Evolutionary conservation across 2,797 vertebrate genomes (phyloP), one percentile per base, ranked within the genome.

Genomic region (Sebastes iracundus): DNA sequence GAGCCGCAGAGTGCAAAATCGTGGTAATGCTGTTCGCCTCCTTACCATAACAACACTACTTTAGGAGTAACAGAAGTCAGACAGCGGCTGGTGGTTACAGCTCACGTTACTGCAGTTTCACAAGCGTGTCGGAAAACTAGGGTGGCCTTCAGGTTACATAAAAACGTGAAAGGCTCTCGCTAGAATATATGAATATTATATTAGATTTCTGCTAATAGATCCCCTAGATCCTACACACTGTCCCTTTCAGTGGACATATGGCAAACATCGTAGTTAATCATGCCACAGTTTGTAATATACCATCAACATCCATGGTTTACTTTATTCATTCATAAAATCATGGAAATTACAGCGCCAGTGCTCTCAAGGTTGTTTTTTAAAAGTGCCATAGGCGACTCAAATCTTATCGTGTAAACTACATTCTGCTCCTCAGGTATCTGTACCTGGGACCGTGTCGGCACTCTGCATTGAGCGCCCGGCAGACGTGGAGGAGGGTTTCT

Each of bases 401-500:
- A 52, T 11, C 5, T 14, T 33, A 59, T 9, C 1, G 11, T 22
- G 23, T 60, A 9, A 66, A 16, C 13, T 58, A 20, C 2, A 16
- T 79, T 83, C 9, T 81, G 0, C 33, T 69, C 23, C 60, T 49
- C 30, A 96, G 96, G 96, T 99, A 93, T 99, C 98, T 38, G 97
- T 99, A 20, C 98, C 99, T 0, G 99, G 99, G 27, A 99, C 99
- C 1, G 97, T 99, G 92, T 97, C 98, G 0, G 98, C 98, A 0
- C 96, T 99, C 52, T 99, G 98, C 88, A 98, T 99, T 6, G 99
- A 99, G 87, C 96, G 98, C 20, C 98, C 99, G 0, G 99, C 98
- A 2, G 98, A 99, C 0, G 97, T 99, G 42, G 99, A 99, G 91
- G 98, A 99, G 86, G 98, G 98, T 20, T 99, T 99, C 92, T 99